Evolutionary conservation across 2,888 invertebrate genomes (phyloP).

Genomic region (Horisme vitalbata): DNA sequence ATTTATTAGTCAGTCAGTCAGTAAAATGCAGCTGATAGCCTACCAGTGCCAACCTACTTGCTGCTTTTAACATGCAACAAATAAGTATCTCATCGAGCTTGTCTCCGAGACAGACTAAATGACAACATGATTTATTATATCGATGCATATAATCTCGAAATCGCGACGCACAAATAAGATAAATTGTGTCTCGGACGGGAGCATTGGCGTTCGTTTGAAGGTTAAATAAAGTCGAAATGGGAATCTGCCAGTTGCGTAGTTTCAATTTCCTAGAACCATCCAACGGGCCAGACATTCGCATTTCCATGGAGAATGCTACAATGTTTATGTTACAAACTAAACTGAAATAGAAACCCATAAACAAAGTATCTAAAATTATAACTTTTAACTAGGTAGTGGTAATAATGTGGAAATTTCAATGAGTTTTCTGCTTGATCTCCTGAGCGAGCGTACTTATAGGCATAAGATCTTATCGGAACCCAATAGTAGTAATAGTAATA

Average conservation of each 20-base stretch:
- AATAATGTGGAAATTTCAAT: constrained; percentile 13
- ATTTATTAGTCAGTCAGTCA: no score
- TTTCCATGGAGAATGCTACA: constrained; percentile 42
- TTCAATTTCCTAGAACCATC: constrained; percentile 60
- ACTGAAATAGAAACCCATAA: constrained; percentile 28
- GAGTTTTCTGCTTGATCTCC: constrained; percentile 22
- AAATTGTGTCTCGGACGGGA: constrained; percentile 57
- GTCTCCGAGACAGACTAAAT: constrained; percentile 42
- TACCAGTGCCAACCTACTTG: no score
- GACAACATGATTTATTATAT: constrained; percentile 63
- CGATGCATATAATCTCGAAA: constrained; percentile 47
- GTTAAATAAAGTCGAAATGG: constrained; percentile 62
- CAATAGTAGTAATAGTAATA: no score
- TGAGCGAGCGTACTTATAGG: no score
- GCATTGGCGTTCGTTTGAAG: constrained; percentile 66
- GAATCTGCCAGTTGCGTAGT: constrained; percentile 47
- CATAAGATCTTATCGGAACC: no score
- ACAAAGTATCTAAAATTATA: constrained; percentile 26
- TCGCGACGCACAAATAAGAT: constrained; percentile 50
- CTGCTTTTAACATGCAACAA: no score
- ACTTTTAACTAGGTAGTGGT: constrained; percentile 12
- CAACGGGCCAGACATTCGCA: constrained; percentile 52
- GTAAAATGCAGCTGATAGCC: no score
- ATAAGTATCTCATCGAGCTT: constrained; percentile 33
- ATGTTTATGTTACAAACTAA: constrained; percentile 49